Conservation (phyloP, 64 coral and sea anemone species). For the Porites australiensis region DNA sequence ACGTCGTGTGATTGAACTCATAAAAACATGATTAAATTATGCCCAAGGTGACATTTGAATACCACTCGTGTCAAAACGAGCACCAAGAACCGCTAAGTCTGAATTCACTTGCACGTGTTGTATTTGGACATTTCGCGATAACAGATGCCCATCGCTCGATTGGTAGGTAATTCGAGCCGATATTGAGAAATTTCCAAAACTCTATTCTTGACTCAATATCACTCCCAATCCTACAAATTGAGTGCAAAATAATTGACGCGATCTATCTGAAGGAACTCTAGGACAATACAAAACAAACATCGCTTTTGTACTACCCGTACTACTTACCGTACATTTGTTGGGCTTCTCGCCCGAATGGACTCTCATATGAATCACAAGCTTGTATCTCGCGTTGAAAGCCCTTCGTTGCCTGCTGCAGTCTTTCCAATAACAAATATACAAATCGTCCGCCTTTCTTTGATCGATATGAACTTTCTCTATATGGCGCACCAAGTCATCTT, state of each 20-base stretch:
- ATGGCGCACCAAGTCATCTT: conserved; percentile 95
- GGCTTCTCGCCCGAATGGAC: conserved; percentile 98
- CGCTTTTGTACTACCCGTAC: conserved; percentile 8
- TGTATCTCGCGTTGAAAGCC: conserved; percentile 96
- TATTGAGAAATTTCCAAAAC: background rate
- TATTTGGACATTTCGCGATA: conserved; percentile 3
- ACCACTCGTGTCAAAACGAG: conserved; percentile 9
- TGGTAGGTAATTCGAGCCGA: background rate
- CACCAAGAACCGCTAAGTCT: background rate
- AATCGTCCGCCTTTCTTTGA: conserved; percentile 96
- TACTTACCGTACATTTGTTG: conserved; percentile 98
- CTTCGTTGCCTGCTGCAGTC: conserved; percentile 86
- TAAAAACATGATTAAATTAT: conserved; percentile 51
- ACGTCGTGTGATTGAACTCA: conserved; percentile 7
- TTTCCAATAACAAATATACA: conserved; percentile 98
- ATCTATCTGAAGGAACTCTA: conserved; percentile 45
- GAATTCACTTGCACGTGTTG: background rate
- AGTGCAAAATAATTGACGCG: conserved; percentile 47
- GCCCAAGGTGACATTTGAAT: conserved; percentile 22
- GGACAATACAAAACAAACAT: conserved; percentile 69
- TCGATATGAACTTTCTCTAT: conserved; percentile 99
- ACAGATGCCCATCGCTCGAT: background rate
- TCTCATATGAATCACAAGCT: conserved; percentile 98
- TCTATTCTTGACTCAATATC: background rate
- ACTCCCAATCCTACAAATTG: conserved; percentile 27